Conservation (phyloP, 2,888 invertebrate species). For the Ormia ochracea region DNA sequence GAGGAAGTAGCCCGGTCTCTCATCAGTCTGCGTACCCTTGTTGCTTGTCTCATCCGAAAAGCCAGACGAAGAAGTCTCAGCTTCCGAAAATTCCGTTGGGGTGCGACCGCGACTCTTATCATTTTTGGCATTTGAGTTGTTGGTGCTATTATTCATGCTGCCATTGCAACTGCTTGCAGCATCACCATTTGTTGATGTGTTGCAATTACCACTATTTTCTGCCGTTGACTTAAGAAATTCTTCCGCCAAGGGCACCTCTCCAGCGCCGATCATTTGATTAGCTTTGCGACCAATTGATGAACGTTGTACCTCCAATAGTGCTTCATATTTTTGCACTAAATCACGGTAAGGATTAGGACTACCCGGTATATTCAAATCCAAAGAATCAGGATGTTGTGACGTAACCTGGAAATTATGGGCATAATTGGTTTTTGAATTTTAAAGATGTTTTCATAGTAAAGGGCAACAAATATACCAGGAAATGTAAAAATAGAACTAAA, state of each 20-base stretch:
- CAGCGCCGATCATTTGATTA: slow-evolving; percentile 77
- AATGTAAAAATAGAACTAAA: slow-evolving; percentile 16
- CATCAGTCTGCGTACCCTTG: slow-evolving; percentile 89
- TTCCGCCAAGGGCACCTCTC: slow-evolving; percentile 77
- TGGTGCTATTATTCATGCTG: slow-evolving; percentile 58
- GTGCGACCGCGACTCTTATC: slow-evolving; percentile 81
- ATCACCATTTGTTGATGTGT: slow-evolving; percentile 70
- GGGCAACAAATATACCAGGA: slow-evolving; percentile 37
- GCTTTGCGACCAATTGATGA: slow-evolving; percentile 79
- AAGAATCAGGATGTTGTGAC: slow-evolving; percentile 67
- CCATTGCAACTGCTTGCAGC: slow-evolving; percentile 60
- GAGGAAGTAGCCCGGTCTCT: slow-evolving; percentile 86
- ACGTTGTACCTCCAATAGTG: slow-evolving; percentile 86
- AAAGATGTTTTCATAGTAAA: slow-evolving; percentile 36
- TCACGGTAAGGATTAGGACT: slow-evolving; percentile 84
- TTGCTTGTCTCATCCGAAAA: slow-evolving; percentile 90
- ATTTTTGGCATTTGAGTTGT: slow-evolving; percentile 49
- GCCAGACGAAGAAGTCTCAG: slow-evolving; percentile 90
- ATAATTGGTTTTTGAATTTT: slow-evolving; percentile 62
- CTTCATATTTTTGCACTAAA: slow-evolving; percentile 90
- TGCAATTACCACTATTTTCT: slow-evolving; percentile 28
- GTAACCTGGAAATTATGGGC: slow-evolving; percentile 65
- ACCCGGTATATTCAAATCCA: slow-evolving; percentile 73
- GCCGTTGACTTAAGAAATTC: slow-evolving; percentile 86
- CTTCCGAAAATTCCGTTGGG: slow-evolving; percentile 89